These are phyloP conservation scores for Platycheirus rosarum DNA, from an alignment of 2,888 invertebrate genomes.

Conservation along the genomic window DNA sequence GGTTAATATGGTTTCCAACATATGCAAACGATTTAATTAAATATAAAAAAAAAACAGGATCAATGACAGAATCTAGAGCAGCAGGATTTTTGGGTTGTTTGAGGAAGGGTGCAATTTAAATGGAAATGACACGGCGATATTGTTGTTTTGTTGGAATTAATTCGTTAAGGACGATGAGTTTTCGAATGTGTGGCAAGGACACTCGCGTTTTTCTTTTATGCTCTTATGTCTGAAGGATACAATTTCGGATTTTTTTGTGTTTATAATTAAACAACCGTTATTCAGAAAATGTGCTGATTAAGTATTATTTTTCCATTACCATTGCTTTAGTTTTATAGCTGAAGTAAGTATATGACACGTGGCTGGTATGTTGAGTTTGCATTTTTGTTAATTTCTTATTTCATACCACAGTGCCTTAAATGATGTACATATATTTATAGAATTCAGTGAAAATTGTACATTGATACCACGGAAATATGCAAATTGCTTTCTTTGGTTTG, in stretches of 20 bases:
- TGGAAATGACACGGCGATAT: constrained; percentile 64
- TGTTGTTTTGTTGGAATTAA: constrained; percentile 63
- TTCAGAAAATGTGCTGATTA: constrained; percentile 43
- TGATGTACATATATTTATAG: no score
- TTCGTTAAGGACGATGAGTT: constrained; percentile 64
- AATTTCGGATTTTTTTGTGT: constrained; percentile 33
- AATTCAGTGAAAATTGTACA: no score
- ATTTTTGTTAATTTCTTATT: no score
- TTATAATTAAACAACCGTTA: constrained; percentile 60
- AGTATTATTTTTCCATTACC: constrained; percentile 16
- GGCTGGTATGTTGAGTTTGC: no score
- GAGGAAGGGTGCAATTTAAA: constrained; percentile 29
- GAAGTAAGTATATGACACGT: no score
- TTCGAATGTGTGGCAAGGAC: constrained; percentile 31
- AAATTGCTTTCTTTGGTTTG: no score
- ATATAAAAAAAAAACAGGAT: constrained; percentile 1
- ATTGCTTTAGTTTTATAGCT: neutral
- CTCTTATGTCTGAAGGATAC: constrained; percentile 20
- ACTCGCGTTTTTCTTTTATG: constrained; percentile 11
- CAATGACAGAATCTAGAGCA: constrained; percentile 5
- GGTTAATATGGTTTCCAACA: constrained; percentile 54
- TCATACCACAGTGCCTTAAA: no score
- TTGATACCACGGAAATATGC: no score
- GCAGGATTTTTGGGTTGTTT: constrained; percentile 7
- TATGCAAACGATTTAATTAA: constrained; percentile 10